These are phyloP conservation scores for Corythaixoides concolor DNA, from an alignment of 2,113 vertebrate species.

Conservation along the genomic window DNA sequence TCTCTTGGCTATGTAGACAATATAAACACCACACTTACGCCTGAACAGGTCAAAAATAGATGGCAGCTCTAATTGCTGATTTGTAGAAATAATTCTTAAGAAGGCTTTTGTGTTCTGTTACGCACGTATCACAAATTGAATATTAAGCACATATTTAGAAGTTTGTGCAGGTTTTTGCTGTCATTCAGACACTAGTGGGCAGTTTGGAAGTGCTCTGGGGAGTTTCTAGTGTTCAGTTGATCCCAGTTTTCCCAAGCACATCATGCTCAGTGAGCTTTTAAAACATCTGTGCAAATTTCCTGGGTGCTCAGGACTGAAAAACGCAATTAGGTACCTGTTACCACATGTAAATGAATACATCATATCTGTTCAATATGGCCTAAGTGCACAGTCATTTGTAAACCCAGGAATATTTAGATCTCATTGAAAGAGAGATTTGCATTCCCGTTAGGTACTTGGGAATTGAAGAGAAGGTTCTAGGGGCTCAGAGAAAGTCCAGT, in stretches of 20 bases:
- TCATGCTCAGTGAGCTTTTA: background rate
- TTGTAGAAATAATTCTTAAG: background rate
- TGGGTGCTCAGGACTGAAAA: background rate
- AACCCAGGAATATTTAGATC: background rate
- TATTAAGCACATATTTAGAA: background rate
- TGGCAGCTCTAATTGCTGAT: background rate
- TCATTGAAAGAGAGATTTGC: background rate
- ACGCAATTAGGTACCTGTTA: background rate
- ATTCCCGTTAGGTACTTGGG: background rate
- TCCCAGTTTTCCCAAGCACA: background rate
- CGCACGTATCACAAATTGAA: background rate
- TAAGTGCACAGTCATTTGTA: background rate
- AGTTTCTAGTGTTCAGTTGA: background rate
- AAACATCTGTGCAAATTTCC: conserved; percentile 38
- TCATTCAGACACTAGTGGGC: background rate
- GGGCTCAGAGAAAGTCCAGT: background rate
- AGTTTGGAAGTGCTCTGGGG: conserved; percentile 25
- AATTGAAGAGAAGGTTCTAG: background rate
- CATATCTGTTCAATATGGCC: background rate
- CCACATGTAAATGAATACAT: background rate
- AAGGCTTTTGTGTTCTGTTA: background rate
- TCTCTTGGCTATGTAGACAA: background rate
- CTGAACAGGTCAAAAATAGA: background rate
- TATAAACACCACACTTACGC: background rate
- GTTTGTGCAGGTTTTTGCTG: background rate